Percentiles rank a stretch among this genome's conserved stretches.
phyloP scores from a whole-genome alignment of 2,888 invertebrate species.

The Pasiphila rectangulata region DNA sequence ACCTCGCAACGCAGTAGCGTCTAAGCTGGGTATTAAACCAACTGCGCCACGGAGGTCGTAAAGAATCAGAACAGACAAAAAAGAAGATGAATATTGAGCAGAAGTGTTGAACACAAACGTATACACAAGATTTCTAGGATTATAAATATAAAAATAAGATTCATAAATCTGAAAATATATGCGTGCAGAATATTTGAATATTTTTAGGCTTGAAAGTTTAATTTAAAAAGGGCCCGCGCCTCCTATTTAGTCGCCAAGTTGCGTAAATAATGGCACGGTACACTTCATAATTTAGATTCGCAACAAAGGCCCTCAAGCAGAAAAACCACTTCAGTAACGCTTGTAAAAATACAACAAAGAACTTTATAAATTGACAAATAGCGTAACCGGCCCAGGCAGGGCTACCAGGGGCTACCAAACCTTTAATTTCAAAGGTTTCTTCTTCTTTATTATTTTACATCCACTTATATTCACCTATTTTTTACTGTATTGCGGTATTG shows the following conservation, averaged over 20 bases:
- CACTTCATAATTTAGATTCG: slow-evolving; percentile 17
- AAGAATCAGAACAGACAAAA: too few species aligned
- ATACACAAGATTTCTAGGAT: too few species aligned
- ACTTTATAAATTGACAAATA: slow-evolving; percentile 28
- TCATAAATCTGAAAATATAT: not conserved
- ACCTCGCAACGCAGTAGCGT: too few species aligned
- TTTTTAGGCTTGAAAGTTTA: not conserved
- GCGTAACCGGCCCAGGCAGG: slow-evolving; percentile 9
- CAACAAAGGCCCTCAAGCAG: slow-evolving; percentile 21
- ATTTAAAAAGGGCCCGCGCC: not conserved
- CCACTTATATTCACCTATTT: too few species aligned
- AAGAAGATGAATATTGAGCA: too few species aligned
- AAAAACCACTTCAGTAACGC: slow-evolving; percentile 21
- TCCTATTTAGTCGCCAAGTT: not conserved
- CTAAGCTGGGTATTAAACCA: too few species aligned
- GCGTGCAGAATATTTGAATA: not conserved
- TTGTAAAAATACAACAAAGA: slow-evolving; percentile 26
- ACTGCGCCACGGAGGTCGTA: too few species aligned
- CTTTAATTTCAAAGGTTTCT: not conserved
- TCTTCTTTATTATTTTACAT: not conserved
- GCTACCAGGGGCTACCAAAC: slow-evolving; percentile 10
- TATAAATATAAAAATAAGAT: not conserved
- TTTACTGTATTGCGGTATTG: too few species aligned
- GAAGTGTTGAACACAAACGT: too few species aligned
- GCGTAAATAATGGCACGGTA: slow-evolving; percentile 8